Evolutionary conservation across 2,888 invertebrate species (phyloP), one percentile per base, ranked within the genome.

Genomic region (Oasisia sp.): DNA sequence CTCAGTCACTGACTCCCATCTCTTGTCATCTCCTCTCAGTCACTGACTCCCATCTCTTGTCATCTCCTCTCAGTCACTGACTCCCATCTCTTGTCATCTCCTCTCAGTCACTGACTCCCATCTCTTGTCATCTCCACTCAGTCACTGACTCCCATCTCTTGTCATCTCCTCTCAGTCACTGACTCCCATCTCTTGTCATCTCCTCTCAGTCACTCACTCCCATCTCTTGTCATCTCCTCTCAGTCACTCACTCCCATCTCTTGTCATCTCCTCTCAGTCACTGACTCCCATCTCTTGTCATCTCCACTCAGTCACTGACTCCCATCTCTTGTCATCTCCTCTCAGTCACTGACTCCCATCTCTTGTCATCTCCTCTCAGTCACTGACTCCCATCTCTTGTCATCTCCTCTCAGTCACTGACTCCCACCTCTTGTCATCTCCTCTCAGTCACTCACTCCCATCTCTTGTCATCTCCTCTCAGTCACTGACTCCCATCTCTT

Each of bases 101-200:
- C n/a, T n/a, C n/a, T n/a, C n/a, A 91, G 92, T 89, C 89, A 89
- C 89, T 32, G 8, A 38, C 58, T 32, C 7, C 11, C 19, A 9
- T 0, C 91, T 50, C 50, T 50, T 14, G 50, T 50, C 50, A 50
- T 14, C 56, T 56, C 56, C n/a, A n/a, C n/a, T n/a, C n/a, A 91
- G 92, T 89, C 89, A 89, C 89, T 32, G 8, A 38, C 58, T 32
- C 7, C 11, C 19, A 9, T 0, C 91, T 50, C 50, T 50, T 14
- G 50, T 50, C 50, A 50, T 14, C 56, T 56, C 56, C n/a, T n/a
- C n/a, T n/a, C n/a, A 91, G 92, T 89, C 89, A 89, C 89, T 32
- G 8, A 38, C 58, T 32, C 7, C 11, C 19, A 9, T 0, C 91
- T 50, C 50, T 50, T 14, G 50, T 50, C 50, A 50, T 14, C 56